Conservation (phyloP, 2,797 vertebrate species). For the Amniataba percoides region DNA sequence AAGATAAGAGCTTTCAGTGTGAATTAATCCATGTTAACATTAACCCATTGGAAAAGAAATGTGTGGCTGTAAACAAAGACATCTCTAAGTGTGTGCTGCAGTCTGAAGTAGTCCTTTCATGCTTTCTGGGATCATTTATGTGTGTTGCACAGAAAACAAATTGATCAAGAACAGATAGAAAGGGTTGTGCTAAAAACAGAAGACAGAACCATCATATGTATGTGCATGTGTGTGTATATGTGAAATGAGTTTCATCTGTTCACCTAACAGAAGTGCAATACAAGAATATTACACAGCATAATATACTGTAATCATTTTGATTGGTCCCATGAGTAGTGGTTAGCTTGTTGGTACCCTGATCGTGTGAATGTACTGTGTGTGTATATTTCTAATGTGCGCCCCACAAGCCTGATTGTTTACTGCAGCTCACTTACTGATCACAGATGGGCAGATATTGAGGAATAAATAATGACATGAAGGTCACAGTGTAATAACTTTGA, state of each 20-base stretch:
- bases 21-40: constrained; percentile 35
- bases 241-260: constrained; percentile 24
- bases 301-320: constrained; percentile 9
- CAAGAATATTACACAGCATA: constrained; percentile 14
- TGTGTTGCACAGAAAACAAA: constrained; percentile 26
- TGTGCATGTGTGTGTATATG: neutral
- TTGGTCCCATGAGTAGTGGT: neutral
- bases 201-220: neutral
- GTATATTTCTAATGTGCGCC: constrained; percentile 14
- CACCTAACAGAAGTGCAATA: neutral
- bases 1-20: constrained; percentile 50
- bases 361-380: neutral
- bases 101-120: constrained; percentile 44
- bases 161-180: neutral
- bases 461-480: constrained; percentile 65
- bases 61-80: constrained; percentile 37
- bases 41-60: constrained; percentile 37
- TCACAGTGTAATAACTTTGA: constrained; percentile 28
- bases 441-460: constrained; percentile 38
- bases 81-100: constrained; percentile 34
- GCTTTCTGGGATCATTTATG: constrained; percentile 34
- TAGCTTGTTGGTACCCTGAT: constrained; percentile 5
- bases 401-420: constrained; percentile 49
- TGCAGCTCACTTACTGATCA: constrained; percentile 56
- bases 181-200: constrained; percentile 8